Conservation (phyloP, 2,113 vertebrate genomes). For the Nothocercus julius region DNA sequence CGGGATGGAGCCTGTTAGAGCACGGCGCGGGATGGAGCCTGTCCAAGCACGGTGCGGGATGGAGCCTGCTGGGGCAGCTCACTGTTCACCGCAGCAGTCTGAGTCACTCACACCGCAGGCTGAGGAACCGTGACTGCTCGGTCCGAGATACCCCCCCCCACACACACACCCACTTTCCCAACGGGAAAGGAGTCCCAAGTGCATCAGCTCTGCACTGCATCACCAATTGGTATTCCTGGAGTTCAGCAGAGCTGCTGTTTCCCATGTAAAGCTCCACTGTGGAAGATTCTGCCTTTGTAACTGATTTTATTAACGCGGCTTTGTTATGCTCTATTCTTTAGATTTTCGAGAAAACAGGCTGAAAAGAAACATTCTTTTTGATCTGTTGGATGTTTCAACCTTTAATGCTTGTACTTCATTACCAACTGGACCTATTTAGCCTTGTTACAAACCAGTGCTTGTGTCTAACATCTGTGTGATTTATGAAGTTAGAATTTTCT, state of each 20-base stretch:
- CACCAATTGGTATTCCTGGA: not conserved
- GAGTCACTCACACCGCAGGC: rapidly evolving
- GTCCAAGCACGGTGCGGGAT: too few species aligned
- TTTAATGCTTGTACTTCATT: conserved; percentile 37
- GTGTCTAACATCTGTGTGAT: not conserved
- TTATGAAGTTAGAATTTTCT: not conserved
- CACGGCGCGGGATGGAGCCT: too few species aligned
- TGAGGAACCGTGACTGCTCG: rapidly evolving
- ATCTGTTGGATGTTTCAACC: conserved; percentile 34
- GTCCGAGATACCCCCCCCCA: too few species aligned
- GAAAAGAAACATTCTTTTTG: conserved; percentile 43
- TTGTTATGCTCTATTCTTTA: not conserved
- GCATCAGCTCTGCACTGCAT: rapidly evolving
- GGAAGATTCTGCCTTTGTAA: conserved; percentile 35
- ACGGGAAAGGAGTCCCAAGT: not conserved
- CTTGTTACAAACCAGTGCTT: conserved; percentile 1
- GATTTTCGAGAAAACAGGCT: conserved; percentile 22
- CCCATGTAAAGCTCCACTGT: rapidly evolving
- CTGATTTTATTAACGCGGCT: conserved; percentile 11
- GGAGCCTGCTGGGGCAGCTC: not conserved
- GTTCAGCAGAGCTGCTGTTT: not conserved
- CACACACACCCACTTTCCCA: not conserved
- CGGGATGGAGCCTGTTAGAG: too few species aligned
- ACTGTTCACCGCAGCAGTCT: rapidly evolving
- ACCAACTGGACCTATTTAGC: conserved; percentile 17